Conservation (phyloP, 2,797 vertebrate species). For the Masticophis lateralis region DNA sequence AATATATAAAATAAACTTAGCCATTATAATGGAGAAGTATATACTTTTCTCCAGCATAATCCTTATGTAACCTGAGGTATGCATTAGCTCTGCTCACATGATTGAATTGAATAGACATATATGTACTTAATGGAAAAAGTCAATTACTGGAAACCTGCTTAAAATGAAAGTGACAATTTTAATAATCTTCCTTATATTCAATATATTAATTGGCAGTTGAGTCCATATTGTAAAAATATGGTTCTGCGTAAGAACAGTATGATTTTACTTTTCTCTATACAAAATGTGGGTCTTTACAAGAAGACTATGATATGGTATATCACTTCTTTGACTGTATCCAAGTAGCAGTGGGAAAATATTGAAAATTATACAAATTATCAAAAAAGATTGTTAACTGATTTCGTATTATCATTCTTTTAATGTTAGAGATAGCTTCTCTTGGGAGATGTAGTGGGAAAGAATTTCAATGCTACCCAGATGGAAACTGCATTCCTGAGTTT, state of each 20-base stretch:
- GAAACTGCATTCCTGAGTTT: conserved; percentile 89
- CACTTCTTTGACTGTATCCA: neutral
- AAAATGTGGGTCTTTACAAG: neutral
- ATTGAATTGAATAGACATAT: neutral
- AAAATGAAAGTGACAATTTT: neutral
- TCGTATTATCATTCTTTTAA: conserved; percentile 24
- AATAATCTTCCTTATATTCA: neutral
- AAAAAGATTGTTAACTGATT: neutral
- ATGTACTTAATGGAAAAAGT: neutral
- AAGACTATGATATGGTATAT: neutral
- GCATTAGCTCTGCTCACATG: neutral
- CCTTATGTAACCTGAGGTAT: neutral
- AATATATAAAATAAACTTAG: neutral
- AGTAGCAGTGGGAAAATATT: neutral
- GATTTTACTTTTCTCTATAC: neutral
- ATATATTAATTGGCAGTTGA: neutral
- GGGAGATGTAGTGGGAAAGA: conserved; percentile 86
- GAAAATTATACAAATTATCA: neutral
- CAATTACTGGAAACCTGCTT: neutral
- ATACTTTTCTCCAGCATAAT: neutral
- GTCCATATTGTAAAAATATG: neutral
- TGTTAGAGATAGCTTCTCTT: conserved; percentile 78
- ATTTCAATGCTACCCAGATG: conserved; percentile 89
- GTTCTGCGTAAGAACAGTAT: neutral
- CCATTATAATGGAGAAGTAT: neutral